Evolutionary conservation across 2,113 vertebrate species (phyloP).

Genomic region (Vulpes ferrilata): DNA sequence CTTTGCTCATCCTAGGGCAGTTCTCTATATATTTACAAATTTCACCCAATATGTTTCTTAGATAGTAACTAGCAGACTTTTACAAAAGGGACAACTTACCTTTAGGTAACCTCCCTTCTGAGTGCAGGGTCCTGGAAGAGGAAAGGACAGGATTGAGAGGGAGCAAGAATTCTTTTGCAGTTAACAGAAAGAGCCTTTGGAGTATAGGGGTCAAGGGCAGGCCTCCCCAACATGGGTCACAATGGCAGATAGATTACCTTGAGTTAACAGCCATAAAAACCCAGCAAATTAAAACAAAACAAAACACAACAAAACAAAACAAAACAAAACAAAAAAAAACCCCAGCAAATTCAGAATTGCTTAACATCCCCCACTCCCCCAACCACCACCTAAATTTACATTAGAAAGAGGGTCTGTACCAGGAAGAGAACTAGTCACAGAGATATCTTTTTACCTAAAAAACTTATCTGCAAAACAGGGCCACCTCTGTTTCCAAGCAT

Average conservation of each 20-base stretch:
- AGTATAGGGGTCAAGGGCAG: neutral
- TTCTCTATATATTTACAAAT: neutral
- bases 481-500: neutral
- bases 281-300: neutral
- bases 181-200: neutral
- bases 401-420: neutral
- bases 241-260: neutral
- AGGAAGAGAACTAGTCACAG: neutral
- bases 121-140: conserved; percentile 84
- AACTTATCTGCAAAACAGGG: neutral
- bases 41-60: neutral
- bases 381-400: neutral
- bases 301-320: no score
- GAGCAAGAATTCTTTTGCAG: neutral
- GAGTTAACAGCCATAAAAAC: neutral
- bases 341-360: no score
- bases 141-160: conserved; percentile 21
- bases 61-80: neutral
- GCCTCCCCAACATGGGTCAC: neutral
- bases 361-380: neutral
- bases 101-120: conserved; percentile 83
- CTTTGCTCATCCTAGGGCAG: neutral
- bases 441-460: neutral
- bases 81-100: conserved; percentile 79
- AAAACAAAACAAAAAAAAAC: no score